phyloP scores from a whole-genome alignment of 2,113 vertebrate species.

The Thalassoma bifasciatum region DNA sequence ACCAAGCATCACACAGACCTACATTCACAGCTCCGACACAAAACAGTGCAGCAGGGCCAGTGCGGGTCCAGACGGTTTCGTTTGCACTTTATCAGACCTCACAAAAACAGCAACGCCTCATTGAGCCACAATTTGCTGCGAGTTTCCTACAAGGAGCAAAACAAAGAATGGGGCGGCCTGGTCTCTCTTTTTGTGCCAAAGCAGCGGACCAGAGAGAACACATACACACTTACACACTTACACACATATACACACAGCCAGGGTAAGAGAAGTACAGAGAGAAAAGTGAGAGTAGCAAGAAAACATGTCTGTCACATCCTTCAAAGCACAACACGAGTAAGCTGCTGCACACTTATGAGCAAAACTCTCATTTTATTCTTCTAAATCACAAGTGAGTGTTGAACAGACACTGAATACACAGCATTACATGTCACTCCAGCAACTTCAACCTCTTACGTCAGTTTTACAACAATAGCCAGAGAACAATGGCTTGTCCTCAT shows the following conservation, averaged over 20 bases:
- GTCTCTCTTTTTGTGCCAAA: conserved; percentile 76
- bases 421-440: not conserved
- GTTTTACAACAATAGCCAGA: conserved; percentile 14
- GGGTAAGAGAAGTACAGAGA: conserved; percentile 37
- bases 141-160: conserved; percentile 78
- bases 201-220: conserved; percentile 73
- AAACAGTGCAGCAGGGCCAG: conserved; percentile 57
- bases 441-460: not conserved
- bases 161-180: conserved; percentile 76
- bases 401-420: not conserved
- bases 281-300: conserved; percentile 43
- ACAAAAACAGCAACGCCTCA: conserved; percentile 77
- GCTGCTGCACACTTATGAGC: conserved; percentile 17
- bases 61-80: conserved; percentile 69
- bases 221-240: conserved; percentile 40
- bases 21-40: conserved; percentile 72
- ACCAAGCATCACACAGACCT: conserved; percentile 74
- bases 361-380: not conserved
- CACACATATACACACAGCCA: conserved; percentile 32
- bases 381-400: not conserved
- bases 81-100: conserved; percentile 77
- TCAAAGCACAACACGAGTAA: conserved; percentile 28
- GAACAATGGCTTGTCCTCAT: conserved; percentile 56
- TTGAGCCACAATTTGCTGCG: conserved; percentile 79
- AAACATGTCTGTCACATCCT: conserved; percentile 57